Conservation (phyloP, 2,113 vertebrate species). For the Cyphomyrus plagiostoma region DNA sequence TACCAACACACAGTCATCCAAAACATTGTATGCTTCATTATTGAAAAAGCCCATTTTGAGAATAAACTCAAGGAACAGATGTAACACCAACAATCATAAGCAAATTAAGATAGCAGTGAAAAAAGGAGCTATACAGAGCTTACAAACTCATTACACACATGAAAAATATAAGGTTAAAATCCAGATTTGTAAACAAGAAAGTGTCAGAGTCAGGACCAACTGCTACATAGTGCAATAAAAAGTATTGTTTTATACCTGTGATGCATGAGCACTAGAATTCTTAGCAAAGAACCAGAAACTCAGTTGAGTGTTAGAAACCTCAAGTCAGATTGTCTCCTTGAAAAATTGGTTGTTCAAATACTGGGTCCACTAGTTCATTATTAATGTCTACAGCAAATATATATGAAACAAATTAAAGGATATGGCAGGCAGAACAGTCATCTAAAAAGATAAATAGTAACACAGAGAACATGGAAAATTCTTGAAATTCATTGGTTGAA, state of each 20-base stretch:
- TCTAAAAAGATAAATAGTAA: not conserved
- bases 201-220: not conserved
- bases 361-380: not conserved
- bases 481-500: not conserved
- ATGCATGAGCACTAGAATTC: not conserved
- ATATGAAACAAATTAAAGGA: not conserved
- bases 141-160: not conserved
- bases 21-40: not conserved
- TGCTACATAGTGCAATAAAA: not conserved
- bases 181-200: not conserved
- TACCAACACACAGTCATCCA: not conserved
- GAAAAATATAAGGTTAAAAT: not conserved
- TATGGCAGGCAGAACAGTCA: not conserved
- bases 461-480: not conserved
- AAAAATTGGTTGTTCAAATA: not conserved
- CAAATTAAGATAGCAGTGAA: not conserved
- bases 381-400: not conserved
- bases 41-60: not conserved
- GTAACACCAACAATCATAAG: not conserved
- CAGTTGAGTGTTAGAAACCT: not conserved
- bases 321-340: not conserved
- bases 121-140: not conserved
- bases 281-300: not conserved
- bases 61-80: not conserved
- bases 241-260: not conserved